Base-by-base conservation (phyloP, 1,140 invertebrate genomes). In the Amyelois transitella region DNA sequence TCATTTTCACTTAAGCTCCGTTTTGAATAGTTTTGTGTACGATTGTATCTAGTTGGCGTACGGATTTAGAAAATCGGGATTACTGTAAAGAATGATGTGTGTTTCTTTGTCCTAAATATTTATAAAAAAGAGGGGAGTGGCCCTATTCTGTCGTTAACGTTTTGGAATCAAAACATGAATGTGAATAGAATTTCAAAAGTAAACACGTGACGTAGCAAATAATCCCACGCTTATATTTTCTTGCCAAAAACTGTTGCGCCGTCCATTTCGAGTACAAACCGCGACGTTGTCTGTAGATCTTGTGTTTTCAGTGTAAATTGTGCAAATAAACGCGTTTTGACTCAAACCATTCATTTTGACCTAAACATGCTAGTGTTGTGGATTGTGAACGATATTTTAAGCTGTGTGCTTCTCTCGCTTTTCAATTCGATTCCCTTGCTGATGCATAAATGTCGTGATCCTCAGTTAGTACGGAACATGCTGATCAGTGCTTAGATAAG, bases 181-280 rank as follows among this genome's bases (percentile, higher is more conserved):
- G 32, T 38, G n/a, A 14, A 55, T 64, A 49, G 57, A 43, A 24
- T 50, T 60, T 58, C 60, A 53, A 64, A 64, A 65, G 66, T 70
- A 73, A 73, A 73, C 62, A 73, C 43, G 44, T 69, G 64, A 65
- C 67, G 70, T 60, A 7, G 55, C 32, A 24, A n/a, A 51, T 55
- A 64, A 64, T 66, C 69, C 69, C 66, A 70, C 70, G 70, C 61
- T 55, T 18, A 32, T 25, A 14, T 53, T 53, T 28, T 25, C 25
- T 50, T 69, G 73, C 73, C 73, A 76, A 72, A 57, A 66, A 58
- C 21, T 76, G 58, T 57, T 73, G 69, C 73, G 73, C 44, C 65
- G 68, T 50, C 45, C 32, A 18, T 22, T 18, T 18, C 53, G 48
- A 53, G 43, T 38, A 38, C n/a, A 14, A 6, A 48, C 51, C 22